Conservation (phyloP, 2,797 vertebrate species). For the Xyrichtys novacula region DNA sequence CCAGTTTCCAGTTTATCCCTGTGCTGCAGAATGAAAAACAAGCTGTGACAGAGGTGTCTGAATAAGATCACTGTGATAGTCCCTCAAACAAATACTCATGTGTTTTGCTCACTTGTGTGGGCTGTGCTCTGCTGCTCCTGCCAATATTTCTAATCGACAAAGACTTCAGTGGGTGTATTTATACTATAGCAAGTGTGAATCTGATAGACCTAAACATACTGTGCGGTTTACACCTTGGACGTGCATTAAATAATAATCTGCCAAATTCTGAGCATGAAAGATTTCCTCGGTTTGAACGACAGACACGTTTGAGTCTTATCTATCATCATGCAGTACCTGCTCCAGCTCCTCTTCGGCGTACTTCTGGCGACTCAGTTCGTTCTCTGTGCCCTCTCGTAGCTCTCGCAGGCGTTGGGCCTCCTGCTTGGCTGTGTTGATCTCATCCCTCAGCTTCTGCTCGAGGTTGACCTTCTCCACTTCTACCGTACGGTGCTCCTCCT, state of each 20-base stretch:
- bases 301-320: background rate
- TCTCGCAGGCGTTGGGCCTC: constrained; percentile 94
- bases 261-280: constrained; percentile 1
- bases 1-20: constrained; percentile 1
- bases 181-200: constrained; percentile 44
- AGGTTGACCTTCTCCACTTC: constrained; percentile 98
- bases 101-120: constrained; percentile 52
- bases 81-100: constrained; percentile 33
- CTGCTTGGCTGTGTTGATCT: constrained; percentile 96
- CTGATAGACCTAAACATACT: constrained; percentile 53
- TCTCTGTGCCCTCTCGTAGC: constrained; percentile 95
- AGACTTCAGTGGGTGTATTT: constrained; percentile 65
- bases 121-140: constrained; percentile 45
- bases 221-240: constrained; percentile 33
- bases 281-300: too few relatives aligned
- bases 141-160: constrained; percentile 56
- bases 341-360: constrained; percentile 97
- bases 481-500: constrained; percentile 96
- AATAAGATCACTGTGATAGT: constrained; percentile 35
- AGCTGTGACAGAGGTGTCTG: constrained; percentile 24
- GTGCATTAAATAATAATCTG: constrained; percentile 6
- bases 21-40: constrained; percentile 14
- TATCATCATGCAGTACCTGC: constrained; percentile 85
- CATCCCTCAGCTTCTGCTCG: constrained; percentile 97
- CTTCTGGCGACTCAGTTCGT: constrained; percentile 96